Percentiles rank a stretch among this genome's conserved stretches.
Conservation (phyloP, 2,888 invertebrate species). For the Melinopterus prodromus region DNA sequence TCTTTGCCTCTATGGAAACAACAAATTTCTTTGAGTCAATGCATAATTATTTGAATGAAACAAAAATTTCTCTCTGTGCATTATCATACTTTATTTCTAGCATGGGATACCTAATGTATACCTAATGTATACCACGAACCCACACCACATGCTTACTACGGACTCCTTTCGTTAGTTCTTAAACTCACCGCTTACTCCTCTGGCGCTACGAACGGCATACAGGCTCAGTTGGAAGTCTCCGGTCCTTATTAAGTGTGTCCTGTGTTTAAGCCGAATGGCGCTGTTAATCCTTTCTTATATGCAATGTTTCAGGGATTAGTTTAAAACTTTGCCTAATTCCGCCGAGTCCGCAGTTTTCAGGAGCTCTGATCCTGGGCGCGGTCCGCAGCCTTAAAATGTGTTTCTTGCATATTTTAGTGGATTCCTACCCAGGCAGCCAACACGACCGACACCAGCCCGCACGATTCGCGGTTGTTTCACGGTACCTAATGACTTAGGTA, state of each 20-base stretch:
- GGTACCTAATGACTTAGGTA: background rate
- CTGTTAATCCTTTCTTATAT: conserved; percentile 49
- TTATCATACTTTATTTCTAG: too few relatives aligned
- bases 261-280: conserved; percentile 29
- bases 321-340: conserved; percentile 49
- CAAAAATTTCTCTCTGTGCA: too few relatives aligned
- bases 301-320: conserved; percentile 48
- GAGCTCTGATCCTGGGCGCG: conserved; percentile 48
- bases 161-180: conserved; percentile 7
- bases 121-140: background rate
- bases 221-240: background rate
- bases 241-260: conserved; percentile 33
- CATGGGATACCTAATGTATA: too few relatives aligned
- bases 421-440: conserved; percentile 29
- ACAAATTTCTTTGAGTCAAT: too few relatives aligned
- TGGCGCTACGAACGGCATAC: background rate
- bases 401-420: conserved; percentile 49
- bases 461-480: background rate
- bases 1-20: too few relatives aligned
- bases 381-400: conserved; percentile 48
- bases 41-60: too few relatives aligned
- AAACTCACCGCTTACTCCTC: background rate
- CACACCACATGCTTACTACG: conserved; percentile 8
- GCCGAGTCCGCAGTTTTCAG: conserved; percentile 44
- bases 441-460: background rate